Base-by-base conservation (phyloP, 2,888 invertebrate species). In the Parnassius glacialis region DNA sequence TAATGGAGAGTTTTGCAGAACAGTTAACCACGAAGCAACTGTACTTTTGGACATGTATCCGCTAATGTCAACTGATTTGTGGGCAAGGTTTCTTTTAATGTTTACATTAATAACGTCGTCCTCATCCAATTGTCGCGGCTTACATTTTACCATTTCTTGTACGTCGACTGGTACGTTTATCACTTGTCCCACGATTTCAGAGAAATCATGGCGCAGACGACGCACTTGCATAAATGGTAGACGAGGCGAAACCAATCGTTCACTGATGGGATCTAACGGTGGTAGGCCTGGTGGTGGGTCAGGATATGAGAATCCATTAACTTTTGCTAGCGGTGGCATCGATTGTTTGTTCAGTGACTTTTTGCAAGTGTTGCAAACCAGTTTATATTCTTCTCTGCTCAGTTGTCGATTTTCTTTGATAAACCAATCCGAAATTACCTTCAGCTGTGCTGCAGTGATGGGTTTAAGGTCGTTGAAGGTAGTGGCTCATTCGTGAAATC, bases 221-320 rank as follows among this genome's bases (percentile, higher is more conserved):
- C 79, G 74, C 64, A 81, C 71, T 73, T 81, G 78, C 76, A 75
- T 79, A 54, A 80, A 80, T 67, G 77, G 78, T 11, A 80, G 67
- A 42, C 74, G 70, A 41, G 78, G 79, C 13, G 79, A 78, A 1
- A 80, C 70, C 12, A 81, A 73, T 67, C 78, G 70, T 76, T 77
- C 74, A 70, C 68, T 72, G 42, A 81, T 73, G 1, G 70, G 73
- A 76, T 79, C 74, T 63, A 81, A 59, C 10, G 73, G 68, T 45
- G 76, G 79, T 68, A 80, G 52, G 34, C 70, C 69, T 42, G 69
- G 68, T 16, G 76, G 79, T 69, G n/a, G 20, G 2, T 71, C 68
- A 16, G 80, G 78, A 79, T 78, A 80, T 70, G 70, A 66, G 68
- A 80, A 82, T n/a, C 77, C 78, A 67, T 80, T 79, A 0, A 69